Conservation (phyloP, 2,797 vertebrate genomes). For the Philypnodon macrostomus region DNA sequence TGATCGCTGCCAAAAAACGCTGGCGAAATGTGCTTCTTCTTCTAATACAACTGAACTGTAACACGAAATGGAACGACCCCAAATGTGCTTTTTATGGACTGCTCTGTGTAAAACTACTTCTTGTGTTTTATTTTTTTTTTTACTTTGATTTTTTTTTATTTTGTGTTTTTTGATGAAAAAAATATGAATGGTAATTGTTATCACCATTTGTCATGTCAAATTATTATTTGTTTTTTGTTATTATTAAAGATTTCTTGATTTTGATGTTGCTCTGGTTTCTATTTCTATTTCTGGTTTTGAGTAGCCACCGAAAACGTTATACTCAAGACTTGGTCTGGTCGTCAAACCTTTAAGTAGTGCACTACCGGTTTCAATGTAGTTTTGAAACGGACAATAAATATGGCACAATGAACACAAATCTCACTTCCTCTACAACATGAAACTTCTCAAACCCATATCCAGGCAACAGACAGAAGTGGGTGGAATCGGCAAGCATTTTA, state of each 20-base stretch:
- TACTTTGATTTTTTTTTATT: constrained; percentile 49
- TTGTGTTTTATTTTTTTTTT: constrained; percentile 39
- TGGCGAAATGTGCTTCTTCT: constrained; percentile 68
- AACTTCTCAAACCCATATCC: too few species aligned
- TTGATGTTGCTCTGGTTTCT: constrained; percentile 51
- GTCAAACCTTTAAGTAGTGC: too few species aligned
- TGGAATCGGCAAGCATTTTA: too few species aligned
- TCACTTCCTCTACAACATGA: too few species aligned
- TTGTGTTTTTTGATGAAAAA: constrained; percentile 26
- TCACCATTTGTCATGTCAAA: constrained; percentile 68
- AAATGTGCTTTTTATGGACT: constrained; percentile 72
- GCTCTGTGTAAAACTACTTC: constrained; percentile 63
- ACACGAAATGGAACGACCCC: constrained; percentile 55
- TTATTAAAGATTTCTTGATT: constrained; percentile 75
- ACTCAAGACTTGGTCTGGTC: too few species aligned
- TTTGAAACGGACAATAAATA: too few species aligned
- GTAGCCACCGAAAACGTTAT: too few species aligned
- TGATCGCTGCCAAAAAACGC: constrained; percentile 69
- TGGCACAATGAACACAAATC: too few species aligned
- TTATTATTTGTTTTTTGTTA: constrained; percentile 67
- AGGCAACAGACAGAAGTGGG: too few species aligned
- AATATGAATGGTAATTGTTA: constrained; percentile 42
- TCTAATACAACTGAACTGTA: constrained; percentile 60
- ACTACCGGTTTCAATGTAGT: too few species aligned
- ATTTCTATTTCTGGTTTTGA: constrained; percentile 28